Conservation (phyloP, 2,797 vertebrate species). For the Malacoctenus gilli region DNA sequence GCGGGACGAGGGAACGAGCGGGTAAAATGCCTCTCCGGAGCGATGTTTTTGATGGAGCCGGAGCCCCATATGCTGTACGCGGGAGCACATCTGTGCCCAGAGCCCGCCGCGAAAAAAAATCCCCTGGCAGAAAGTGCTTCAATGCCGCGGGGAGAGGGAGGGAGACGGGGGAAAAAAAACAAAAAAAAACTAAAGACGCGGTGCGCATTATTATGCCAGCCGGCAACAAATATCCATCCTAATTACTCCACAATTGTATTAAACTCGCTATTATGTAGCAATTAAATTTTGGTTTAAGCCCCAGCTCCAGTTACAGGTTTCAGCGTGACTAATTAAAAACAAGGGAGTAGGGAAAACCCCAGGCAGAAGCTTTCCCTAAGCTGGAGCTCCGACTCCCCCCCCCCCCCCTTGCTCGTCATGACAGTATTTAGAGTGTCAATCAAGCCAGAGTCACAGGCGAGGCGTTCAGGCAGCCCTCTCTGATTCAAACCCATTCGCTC, state of each 20-base stretch:
- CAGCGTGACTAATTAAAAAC: constrained; percentile 79
- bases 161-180: constrained; percentile 38
- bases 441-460: constrained; percentile 59
- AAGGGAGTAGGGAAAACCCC: constrained; percentile 68
- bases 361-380: constrained; percentile 69
- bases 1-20: constrained; percentile 36
- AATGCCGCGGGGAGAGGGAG: constrained; percentile 31
- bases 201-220: constrained; percentile 61
- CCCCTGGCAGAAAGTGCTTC: constrained; percentile 58
- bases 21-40: constrained; percentile 51
- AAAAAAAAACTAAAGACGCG: no score
- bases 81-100: constrained; percentile 73
- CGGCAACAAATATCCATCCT: constrained; percentile 75
- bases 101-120: constrained; percentile 63
- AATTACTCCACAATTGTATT: constrained; percentile 80
- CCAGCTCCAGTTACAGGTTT: constrained; percentile 74
- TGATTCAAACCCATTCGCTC: constrained; percentile 61
- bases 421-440: constrained; percentile 74
- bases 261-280: constrained; percentile 79
- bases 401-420: no score
- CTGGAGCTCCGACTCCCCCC: constrained; percentile 66
- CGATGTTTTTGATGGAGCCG: constrained; percentile 62
- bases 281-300: constrained; percentile 79
- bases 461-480: constrained; percentile 61
- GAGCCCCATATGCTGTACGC: constrained; percentile 69